A percentile compares a stretch with the other conserved stretches of the same genome.
Evolutionary conservation across 2,797 vertebrate species (phyloP).

Genomic region (Clangula hyemalis): DNA sequence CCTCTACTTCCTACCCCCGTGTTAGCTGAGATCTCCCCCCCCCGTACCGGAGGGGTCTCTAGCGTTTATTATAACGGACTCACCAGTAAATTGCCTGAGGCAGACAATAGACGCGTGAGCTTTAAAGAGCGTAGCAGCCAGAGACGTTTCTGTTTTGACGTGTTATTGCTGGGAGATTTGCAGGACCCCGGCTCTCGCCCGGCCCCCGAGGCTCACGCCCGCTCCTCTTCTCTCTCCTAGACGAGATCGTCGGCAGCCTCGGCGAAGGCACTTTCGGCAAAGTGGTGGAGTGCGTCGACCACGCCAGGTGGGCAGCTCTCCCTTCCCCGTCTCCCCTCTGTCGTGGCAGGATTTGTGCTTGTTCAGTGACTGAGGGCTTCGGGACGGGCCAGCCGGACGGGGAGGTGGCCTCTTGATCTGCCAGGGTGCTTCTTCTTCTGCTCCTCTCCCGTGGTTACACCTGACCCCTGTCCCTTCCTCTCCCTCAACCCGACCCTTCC

Average conservation of each 20-base stretch:
- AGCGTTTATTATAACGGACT: slow-evolving; percentile 73
- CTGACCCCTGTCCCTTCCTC: background rate
- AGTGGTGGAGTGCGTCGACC: slow-evolving; percentile 84
- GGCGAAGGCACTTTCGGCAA: slow-evolving; percentile 85
- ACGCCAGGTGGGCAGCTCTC: slow-evolving; percentile 75
- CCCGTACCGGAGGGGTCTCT: slow-evolving; percentile 76
- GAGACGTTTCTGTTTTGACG: slow-evolving; percentile 67
- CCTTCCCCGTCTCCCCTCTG: no score
- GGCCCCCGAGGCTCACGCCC: background rate
- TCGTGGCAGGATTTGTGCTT: fast-evolving
- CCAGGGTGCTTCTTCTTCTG: background rate
- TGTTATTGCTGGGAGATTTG: slow-evolving; percentile 74
- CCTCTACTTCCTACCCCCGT: slow-evolving; percentile 82
- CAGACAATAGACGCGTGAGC: slow-evolving; percentile 74
- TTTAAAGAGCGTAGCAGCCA: slow-evolving; percentile 77
- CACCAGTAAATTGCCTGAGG: slow-evolving; percentile 78
- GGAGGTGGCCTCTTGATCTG: background rate
- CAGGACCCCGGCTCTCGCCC: slow-evolving; percentile 55
- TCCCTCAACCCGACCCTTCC: background rate
- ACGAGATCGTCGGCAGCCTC: slow-evolving; percentile 83
- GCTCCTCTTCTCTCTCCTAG: slow-evolving; percentile 81
- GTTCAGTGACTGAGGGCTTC: background rate
- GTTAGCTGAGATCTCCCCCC: slow-evolving; percentile 79
- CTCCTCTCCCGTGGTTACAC: background rate
- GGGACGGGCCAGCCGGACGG: background rate